phyloP scores from a whole-genome alignment of 2,888 invertebrate genomes.

The Oxytorus armatus region DNA sequence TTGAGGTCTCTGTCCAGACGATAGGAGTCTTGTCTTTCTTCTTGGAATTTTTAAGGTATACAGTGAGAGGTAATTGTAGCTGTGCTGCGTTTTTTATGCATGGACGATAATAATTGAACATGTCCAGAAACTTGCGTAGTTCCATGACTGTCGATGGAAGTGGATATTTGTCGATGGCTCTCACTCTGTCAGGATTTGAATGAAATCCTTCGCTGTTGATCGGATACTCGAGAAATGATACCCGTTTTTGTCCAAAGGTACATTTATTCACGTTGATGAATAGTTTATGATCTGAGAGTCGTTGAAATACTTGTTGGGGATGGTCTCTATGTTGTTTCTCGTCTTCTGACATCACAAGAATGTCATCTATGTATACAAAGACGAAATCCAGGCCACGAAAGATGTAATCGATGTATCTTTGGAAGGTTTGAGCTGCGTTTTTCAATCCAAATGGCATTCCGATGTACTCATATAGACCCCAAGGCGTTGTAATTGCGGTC shows the following conservation, averaged over 20 bases:
- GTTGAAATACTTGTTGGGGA: background rate
- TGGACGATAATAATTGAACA: constrained; percentile 33
- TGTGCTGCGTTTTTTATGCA: constrained; percentile 8
- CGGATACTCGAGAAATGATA: background rate
- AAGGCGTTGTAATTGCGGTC: constrained; percentile 36
- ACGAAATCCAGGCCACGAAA: background rate
- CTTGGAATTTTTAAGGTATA: background rate
- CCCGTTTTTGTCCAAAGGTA: no score
- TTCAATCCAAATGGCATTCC: constrained; percentile 25
- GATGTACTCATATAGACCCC: no score
- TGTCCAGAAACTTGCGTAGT: background rate
- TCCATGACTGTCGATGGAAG: background rate
- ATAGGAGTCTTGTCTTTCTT: constrained; percentile 30
- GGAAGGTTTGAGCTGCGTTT: background rate
- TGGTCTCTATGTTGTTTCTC: background rate
- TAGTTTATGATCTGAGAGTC: background rate
- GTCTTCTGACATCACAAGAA: background rate
- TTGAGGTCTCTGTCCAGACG: constrained; percentile 24
- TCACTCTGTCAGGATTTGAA: background rate
- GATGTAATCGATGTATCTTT: background rate
- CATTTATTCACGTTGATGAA: background rate
- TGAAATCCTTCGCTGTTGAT: background rate
- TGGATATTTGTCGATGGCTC: background rate
- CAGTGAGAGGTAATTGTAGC: background rate
- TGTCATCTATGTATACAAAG: background rate